These are phyloP conservation scores for Chymomyza amoena DNA, from an alignment of 2,888 invertebrate species.

Conservation along the genomic window DNA sequence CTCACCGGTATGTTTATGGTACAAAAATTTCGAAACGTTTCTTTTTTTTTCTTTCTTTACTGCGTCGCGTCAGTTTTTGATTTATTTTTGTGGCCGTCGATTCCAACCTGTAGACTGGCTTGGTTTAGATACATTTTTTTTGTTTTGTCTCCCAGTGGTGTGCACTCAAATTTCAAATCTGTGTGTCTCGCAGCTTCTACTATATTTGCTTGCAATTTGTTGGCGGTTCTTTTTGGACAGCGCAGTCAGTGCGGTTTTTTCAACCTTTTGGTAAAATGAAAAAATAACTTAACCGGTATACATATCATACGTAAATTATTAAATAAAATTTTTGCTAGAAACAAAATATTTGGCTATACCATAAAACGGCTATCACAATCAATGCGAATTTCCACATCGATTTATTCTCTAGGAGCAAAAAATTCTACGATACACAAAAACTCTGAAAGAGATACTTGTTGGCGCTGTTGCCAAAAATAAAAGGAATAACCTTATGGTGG, in stretches of 20 bases:
- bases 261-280: conserved; percentile 43
- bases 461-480: too few species aligned
- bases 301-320: conserved; percentile 38
- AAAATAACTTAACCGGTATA: conserved; percentile 18
- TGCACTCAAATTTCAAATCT: conserved; percentile 18
- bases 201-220: background rate
- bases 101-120: conserved; percentile 18
- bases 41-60: conserved; percentile 27
- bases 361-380: background rate
- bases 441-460: too few species aligned
- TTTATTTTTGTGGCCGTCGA: conserved; percentile 51
- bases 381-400: conserved; percentile 20
- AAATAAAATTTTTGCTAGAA: conserved; percentile 37
- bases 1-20: background rate
- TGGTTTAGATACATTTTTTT: conserved; percentile 18
- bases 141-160: conserved; percentile 14
- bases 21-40: conserved; percentile 19
- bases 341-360: background rate
- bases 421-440: too few species aligned
- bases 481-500: too few species aligned
- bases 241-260: background rate
- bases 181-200: background rate
- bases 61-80: conserved; percentile 54
- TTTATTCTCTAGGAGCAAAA: background rate
- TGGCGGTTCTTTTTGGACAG: conserved; percentile 2